Conservation (phyloP, 1,140 invertebrate species). For the Hycleus cichorii region DNA sequence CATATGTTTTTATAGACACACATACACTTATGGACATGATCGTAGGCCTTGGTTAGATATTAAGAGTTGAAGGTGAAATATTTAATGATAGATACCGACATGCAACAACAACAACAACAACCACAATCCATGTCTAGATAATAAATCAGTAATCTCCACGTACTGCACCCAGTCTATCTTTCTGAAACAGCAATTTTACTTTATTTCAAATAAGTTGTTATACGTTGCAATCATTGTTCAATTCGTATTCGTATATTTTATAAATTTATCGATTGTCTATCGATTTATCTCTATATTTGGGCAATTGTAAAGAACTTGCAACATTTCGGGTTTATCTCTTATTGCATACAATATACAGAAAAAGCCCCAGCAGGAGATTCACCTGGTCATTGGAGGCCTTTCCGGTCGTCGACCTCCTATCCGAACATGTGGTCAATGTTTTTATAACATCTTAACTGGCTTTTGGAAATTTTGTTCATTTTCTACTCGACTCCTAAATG, state of each 20-base stretch:
- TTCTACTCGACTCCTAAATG: not conserved
- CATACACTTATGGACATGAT: not conserved
- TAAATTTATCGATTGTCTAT: no score
- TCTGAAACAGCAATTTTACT: slow-evolving; percentile 8
- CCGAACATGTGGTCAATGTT: slow-evolving; percentile 17
- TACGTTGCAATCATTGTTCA: no score
- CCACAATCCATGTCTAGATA: slow-evolving; percentile 6
- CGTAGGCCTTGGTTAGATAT: not conserved
- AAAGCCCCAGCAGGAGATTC: slow-evolving; percentile 5
- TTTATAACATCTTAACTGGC: slow-evolving; percentile 8
- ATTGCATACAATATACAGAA: not conserved
- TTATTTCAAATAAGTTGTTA: slow-evolving; percentile 2
- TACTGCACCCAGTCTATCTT: slow-evolving; percentile 7
- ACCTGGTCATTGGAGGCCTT: slow-evolving; percentile 10
- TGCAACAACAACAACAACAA: slow-evolving; percentile 3
- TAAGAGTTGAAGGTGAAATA: slow-evolving; percentile 9
- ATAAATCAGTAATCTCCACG: slow-evolving; percentile 15
- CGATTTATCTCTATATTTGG: no score
- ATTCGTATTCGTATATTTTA: no score
- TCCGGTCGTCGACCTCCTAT: slow-evolving; percentile 13
- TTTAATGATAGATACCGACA: slow-evolving; percentile 14
- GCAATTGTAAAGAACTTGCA: no score
- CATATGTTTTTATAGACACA: no score
- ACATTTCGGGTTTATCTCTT: no score
- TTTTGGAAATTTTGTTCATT: slow-evolving; percentile 9